Base-by-base conservation (phyloP, 1,140 invertebrate species). In the Tenebrio molitor region DNA sequence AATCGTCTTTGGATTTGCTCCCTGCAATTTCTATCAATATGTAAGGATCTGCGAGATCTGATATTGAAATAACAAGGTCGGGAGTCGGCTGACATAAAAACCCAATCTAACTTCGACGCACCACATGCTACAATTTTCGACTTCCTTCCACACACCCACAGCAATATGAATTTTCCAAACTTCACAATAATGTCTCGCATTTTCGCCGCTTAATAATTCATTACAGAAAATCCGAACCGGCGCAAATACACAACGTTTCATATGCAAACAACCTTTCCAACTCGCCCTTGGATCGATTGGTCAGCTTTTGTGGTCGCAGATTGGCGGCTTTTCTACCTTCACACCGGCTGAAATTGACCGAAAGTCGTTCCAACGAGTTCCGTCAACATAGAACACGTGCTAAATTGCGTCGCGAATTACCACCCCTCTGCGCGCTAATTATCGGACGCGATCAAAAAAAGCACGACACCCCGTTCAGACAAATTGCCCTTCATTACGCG, bases 101-200 rank as follows among this genome's bases (percentile, higher is more conserved):
- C 71, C 71, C 76, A 77, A 77, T 77, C 71, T 77, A 77, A 77
- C 68, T 77, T 77, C 42, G 58, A 71, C 68, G 69, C 71, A 66
- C 76, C 76, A 77, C 76, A 77, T 77, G 76, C 68, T 74, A 74
- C 76, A 71, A 75, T 77, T 77, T 44, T 73, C 76, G 73, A 77
- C 69, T 77, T 77, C 71, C 64, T 58, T 69, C 73, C 69, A 77
- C 75, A 5, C 71, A 69, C 71, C 3, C 62, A 72, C 16, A 62
- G 64, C 71, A 72, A 77, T 75, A 77, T 77, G 73, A 77, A 74
- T 77, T 77, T 73, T 58, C 50, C 50, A 29, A 58, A 58, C 50
- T 58, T 29, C 23, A 58, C 50, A 58, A 58, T 58, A 58, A 58
- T 15, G 21, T 29, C 19, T 12, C 50, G 44, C 23, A 25, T 29